Evolutionary conservation across 1,140 invertebrate genomes (phyloP).

Genomic region (Xylocopa sonorina): DNA sequence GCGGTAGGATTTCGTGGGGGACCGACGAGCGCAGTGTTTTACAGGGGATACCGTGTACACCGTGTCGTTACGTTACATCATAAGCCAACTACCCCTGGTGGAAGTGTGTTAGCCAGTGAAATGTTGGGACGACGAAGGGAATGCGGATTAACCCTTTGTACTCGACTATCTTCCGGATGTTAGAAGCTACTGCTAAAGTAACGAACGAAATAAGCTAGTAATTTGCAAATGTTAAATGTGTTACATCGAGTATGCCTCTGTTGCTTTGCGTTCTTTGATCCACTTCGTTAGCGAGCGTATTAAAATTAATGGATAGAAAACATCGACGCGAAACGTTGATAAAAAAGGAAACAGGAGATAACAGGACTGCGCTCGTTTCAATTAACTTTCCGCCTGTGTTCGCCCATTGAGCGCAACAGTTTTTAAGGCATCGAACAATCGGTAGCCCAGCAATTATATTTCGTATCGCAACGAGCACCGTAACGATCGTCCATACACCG

Average conservation of each 20-base stretch:
- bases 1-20: constrained; percentile 17
- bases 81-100: neutral
- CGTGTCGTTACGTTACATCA: neutral
- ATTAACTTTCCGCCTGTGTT: neutral
- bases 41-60: neutral
- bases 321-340: no score
- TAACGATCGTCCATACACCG: neutral
- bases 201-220: neutral
- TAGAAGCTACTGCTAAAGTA: no score
- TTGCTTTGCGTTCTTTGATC: neutral
- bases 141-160: constrained; percentile 14
- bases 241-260: no score
- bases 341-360: neutral
- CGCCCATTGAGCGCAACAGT: neutral
- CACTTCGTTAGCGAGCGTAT: neutral
- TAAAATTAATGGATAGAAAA: neutral
- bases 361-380: neutral
- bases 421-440: neutral
- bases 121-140: neutral
- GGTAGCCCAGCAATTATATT: neutral
- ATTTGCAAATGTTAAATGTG: no score
- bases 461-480: neutral
- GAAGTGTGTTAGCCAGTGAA: no score
- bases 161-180: no score
- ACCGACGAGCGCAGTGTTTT: neutral